Base-by-base conservation (phyloP, 2,888 invertebrate genomes). In the Melanostoma scalare region DNA sequence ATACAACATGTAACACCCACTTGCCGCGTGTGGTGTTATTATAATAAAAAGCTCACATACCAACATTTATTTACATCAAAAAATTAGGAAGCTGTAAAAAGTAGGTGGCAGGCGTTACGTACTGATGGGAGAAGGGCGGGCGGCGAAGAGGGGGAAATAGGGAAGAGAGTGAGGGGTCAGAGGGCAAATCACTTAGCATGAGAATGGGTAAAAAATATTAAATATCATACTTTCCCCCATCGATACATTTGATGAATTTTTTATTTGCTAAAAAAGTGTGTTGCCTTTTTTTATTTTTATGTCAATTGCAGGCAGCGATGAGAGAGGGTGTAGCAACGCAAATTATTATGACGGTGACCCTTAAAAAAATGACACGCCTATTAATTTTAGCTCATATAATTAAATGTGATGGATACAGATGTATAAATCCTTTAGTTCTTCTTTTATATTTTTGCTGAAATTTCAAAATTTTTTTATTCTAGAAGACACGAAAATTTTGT, bases 51-150 rank as follows among this genome's bases (percentile, higher is more conserved):
- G 61, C 72, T 63, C 44, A 82, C 73, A 82, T 78, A 72, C 67
- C 56, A 40, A 56, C 77, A 65, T 58, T 63, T 82, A 82, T 82
- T 82, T 73, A 73, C 78, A 82, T 78, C 69, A 69, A 82, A 82
- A 82, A 82, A 82, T 82, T 82, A 82, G 82, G 81, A 82, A 73
- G 78, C 82, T 78, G 73, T 74, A 65, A 61, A 67, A 58, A 48
- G 60, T 46, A 60, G 76, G 71, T 33, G 60, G 48, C 30, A 30
- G 36, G 5, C 20, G 20, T 20, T 20, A 20, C 20, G 20, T 20
- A 20, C 20, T 20, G 20, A 20, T 20, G 20, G 20, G 20, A 48
- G 30, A 1, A 55, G 6, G 3, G n/a, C 35, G 6, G 3, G 9
- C 3, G 31, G 0, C 9, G 20, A 3, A 0, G n/a, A 4, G 4